Base-by-base conservation (phyloP, 1,140 invertebrate species). In the Diplogasteroides magnus region DNA sequence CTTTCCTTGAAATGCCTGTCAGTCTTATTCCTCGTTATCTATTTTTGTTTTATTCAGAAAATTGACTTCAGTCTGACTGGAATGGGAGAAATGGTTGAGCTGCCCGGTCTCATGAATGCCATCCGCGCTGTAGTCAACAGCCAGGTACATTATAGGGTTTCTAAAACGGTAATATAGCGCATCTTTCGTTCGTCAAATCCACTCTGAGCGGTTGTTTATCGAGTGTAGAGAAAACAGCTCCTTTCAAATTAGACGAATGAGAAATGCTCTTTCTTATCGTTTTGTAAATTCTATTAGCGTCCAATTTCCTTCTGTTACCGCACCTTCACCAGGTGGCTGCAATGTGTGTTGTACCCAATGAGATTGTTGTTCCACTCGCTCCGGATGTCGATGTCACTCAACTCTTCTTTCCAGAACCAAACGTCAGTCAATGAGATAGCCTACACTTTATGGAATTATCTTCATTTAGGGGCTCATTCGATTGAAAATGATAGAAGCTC, bases 41-140 rank as follows among this genome's bases (percentile, higher is more conserved):
- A n/a, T n/a, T n/a, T n/a, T n/a, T n/a, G n/a, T n/a, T n/a, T n/a
- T n/a, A 6, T 71, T 61, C 26, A 48, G 71, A 74, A 71, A 64
- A 70, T 77, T 56, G 73, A 79, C 66, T 78, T 78, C 61, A 80
- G 77, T 29, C 64, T 79, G 31, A 79, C 78, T 19, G 79, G 79
- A 60, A 82, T 81, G 79, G 81, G 79, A 26, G 79, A 83, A 68
- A 78, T 81, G 63, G 76, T 83, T 11, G 77, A 81, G 61, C 66
- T 81, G 32, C 79, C 79, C 0, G 74, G 77, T 15, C 65, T 81
- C 11, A 83, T 83, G 13, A 70, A 77, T 60, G 79, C 81, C 23
- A 83, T 83, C 61, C 75, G 79, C 3, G 80, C 77, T 31, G 73
- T 78, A 26, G 64, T 77, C 25, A 77, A 78, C 57, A 68, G 67